Evolutionary conservation across 1,140 invertebrate genomes (phyloP), one percentile per base, ranked within the genome.

Genomic region (Hyles vespertilio): DNA sequence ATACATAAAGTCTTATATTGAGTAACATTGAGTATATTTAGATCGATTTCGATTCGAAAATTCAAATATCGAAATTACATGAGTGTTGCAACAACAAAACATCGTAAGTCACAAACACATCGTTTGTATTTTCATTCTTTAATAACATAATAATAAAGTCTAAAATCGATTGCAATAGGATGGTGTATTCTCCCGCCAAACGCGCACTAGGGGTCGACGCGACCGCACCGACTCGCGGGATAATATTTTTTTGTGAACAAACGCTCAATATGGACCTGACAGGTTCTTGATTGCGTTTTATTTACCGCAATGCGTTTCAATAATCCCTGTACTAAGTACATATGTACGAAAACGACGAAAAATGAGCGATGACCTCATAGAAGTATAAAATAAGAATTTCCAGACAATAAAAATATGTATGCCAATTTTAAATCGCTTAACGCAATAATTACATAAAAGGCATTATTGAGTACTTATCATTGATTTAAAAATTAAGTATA

Each of bases 61-160:
- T 56, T 61, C 54, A 56, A 56, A 61, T 56, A 56, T 51, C 32
- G 55, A 47, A 47, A 32, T 34, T 34, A 51, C 50, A 6, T n/a
- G 32, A 51, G 34, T 10, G 5, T 51, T 34, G 5, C 33, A 51
- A 51, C 8, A 10, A 40, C 36, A 8, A 5, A 40, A 40, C 36
- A 8, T 5, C 8, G 2, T 33, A 51, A 33, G 10, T 51, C 34
- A 51, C n/a, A 50, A 3, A 22, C 22, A 8, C 36, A 40, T 40
- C 36, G 3, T 8, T 2, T 40, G 36, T 8, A 4, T 9, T 34
- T 10, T 3, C 10, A n/a, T 4, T 5, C 8, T 51, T 32, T 34
- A 34, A 9, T 3, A 0, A 3, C 1, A 7, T 47, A 50, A 0
- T 0, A 51, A 12, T 51, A 34, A 34, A 10, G 50, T 51, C 11